These are phyloP conservation scores for Cuculus canorus DNA, from an alignment of 2,797 vertebrate genomes.

Conservation along the genomic window DNA sequence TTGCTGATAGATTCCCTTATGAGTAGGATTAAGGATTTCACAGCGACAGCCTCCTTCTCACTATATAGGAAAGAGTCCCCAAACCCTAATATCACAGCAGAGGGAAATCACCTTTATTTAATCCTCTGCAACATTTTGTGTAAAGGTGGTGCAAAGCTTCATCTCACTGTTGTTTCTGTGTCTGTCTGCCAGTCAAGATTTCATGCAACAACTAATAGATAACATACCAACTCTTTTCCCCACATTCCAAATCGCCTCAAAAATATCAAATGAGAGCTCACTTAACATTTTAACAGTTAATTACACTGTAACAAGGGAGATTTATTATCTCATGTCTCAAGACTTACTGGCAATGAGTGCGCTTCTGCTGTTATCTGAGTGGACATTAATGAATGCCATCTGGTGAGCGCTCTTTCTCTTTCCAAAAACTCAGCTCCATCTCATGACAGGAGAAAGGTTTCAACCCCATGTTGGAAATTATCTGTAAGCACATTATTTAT, in stretches of 20 bases:
- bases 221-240: background rate
- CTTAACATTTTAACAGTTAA: background rate
- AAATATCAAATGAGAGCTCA: background rate
- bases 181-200: background rate
- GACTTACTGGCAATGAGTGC: background rate
- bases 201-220: background rate
- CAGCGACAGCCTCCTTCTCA: background rate
- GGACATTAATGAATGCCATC: background rate
- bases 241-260: background rate
- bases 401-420: background rate
- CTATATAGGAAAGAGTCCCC: background rate
- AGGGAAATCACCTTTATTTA: background rate
- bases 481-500: background rate
- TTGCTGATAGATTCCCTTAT: background rate
- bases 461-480: background rate
- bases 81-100: rapidly evolving
- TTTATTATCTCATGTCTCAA: background rate
- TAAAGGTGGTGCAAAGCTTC: background rate
- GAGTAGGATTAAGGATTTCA: background rate
- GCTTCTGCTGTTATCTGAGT: background rate
- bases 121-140: background rate
- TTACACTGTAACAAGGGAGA: background rate
- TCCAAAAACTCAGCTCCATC: background rate
- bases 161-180: background rate
- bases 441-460: background rate